Conservation (phyloP, 2,113 vertebrate genomes). For the Gopherus evgoodei region DNA sequence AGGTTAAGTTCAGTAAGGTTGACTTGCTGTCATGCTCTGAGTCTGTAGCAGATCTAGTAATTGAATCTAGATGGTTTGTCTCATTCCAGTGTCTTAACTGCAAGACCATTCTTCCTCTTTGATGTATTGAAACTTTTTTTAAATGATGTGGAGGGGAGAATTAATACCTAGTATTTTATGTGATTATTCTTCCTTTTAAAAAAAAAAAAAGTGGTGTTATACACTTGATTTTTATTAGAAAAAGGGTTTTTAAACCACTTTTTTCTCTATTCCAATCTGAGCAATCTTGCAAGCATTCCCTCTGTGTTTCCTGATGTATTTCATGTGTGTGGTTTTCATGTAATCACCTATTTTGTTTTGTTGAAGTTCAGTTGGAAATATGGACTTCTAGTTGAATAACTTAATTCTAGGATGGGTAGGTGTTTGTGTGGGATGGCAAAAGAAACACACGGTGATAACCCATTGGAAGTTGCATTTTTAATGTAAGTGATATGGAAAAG, state of each 20-base stretch:
- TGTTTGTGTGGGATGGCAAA: background rate
- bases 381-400: background rate
- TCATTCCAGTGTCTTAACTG: background rate
- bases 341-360: slow-evolving; percentile 51
- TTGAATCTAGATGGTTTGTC: background rate
- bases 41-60: background rate
- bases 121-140: background rate
- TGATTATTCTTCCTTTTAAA: background rate
- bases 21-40: background rate
- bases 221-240: slow-evolving; percentile 31
- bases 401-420: background rate
- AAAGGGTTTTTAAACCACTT: slow-evolving; percentile 70
- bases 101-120: background rate
- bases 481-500: background rate
- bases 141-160: rapidly evolving
- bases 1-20: background rate
- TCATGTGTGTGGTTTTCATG: slow-evolving; percentile 54
- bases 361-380: slow-evolving; percentile 27
- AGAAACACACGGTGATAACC: background rate
- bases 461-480: background rate
- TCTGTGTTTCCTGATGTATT: slow-evolving; percentile 73
- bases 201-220: background rate
- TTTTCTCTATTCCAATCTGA: slow-evolving; percentile 69
- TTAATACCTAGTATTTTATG: background rate
- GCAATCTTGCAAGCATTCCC: slow-evolving; percentile 69